Evolutionary conservation across 2,113 vertebrate genomes (phyloP).

Genomic region (Gorsachius goisagi): DNA sequence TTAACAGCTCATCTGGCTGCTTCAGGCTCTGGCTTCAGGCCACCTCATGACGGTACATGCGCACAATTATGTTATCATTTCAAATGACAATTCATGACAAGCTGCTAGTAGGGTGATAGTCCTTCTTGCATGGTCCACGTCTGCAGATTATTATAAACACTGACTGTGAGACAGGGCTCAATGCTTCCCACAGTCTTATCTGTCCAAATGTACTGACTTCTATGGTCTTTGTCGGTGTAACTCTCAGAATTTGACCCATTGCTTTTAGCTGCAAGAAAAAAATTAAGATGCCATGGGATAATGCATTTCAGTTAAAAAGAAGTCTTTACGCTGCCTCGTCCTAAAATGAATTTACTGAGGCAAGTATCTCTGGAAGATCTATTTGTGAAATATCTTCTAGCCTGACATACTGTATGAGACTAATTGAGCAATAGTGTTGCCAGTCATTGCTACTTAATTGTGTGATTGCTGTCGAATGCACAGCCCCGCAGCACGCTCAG

Average conservation of each 20-base stretch:
- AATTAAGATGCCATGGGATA: not conserved
- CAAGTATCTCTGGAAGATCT: not conserved
- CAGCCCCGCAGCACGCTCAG: not conserved
- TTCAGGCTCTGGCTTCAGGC: slow-evolving; percentile 58
- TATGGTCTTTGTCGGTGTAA: not conserved
- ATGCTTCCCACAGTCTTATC: slow-evolving; percentile 12
- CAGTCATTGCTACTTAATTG: slow-evolving; percentile 17
- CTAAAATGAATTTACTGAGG: not conserved
- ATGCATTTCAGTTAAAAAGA: not conserved
- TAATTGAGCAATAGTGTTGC: slow-evolving; percentile 40
- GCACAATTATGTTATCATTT: slow-evolving; percentile 58
- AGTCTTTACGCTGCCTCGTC: not conserved
- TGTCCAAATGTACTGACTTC: slow-evolving; percentile 18
- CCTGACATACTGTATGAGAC: not conserved
- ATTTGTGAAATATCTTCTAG: slow-evolving; percentile 24
- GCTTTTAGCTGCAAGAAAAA: not conserved
- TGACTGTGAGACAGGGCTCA: slow-evolving; percentile 52
- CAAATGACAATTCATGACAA: slow-evolving; percentile 59
- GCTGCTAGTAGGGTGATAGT: slow-evolving; percentile 68
- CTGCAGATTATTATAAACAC: slow-evolving; percentile 70
- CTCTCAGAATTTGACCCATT: slow-evolving; percentile 1
- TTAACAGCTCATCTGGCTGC: slow-evolving; percentile 62
- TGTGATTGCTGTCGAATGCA: not conserved
- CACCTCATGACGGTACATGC: slow-evolving; percentile 38
- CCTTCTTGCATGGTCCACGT: slow-evolving; percentile 63